Evolutionary conservation across 2,888 invertebrate species (phyloP).

Genomic region (Diloba caeruleocephala): DNA sequence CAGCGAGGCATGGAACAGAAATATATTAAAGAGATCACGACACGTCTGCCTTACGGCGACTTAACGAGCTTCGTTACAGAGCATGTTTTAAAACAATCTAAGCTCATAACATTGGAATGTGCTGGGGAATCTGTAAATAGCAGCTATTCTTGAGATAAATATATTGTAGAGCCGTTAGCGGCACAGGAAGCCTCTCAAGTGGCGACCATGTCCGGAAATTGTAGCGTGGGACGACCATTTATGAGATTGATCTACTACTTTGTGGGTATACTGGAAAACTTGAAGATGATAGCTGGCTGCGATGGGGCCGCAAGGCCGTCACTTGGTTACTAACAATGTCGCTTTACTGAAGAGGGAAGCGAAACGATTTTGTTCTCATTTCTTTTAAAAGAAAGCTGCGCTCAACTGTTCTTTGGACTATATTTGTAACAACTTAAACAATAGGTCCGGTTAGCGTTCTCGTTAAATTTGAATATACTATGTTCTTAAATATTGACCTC

Average conservation of each 20-base stretch:
- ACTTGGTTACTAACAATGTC: too few relatives aligned
- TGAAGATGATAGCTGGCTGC: too few relatives aligned
- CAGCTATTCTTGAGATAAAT: not conserved
- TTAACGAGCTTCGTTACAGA: not conserved
- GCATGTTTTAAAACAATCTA: not conserved
- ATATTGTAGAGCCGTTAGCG: not conserved
- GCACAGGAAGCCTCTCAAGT: not conserved
- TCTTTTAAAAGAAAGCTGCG: too few relatives aligned
- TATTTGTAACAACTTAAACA: too few relatives aligned
- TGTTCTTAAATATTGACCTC: slow-evolving; percentile 8
- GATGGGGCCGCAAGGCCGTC: too few relatives aligned
- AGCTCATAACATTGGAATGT: not conserved
- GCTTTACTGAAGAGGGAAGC: too few relatives aligned
- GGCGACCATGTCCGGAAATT: not conserved
- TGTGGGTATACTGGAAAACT: not conserved
- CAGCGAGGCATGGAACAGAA: too few relatives aligned
- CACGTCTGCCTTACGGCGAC: too few relatives aligned
- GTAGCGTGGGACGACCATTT: not conserved
- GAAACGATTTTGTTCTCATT: too few relatives aligned
- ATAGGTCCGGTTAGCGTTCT: too few relatives aligned
- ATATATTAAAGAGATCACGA: not conserved
- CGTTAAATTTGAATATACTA: too few relatives aligned
- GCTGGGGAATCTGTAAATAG: not conserved
- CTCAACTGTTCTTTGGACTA: too few relatives aligned
- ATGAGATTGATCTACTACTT: not conserved